Percentiles rank a stretch among this genome's conserved stretches.
These are phyloP conservation scores for Sthenelais limicola DNA, from an alignment of 2,888 invertebrate species.

Conservation along the genomic window DNA sequence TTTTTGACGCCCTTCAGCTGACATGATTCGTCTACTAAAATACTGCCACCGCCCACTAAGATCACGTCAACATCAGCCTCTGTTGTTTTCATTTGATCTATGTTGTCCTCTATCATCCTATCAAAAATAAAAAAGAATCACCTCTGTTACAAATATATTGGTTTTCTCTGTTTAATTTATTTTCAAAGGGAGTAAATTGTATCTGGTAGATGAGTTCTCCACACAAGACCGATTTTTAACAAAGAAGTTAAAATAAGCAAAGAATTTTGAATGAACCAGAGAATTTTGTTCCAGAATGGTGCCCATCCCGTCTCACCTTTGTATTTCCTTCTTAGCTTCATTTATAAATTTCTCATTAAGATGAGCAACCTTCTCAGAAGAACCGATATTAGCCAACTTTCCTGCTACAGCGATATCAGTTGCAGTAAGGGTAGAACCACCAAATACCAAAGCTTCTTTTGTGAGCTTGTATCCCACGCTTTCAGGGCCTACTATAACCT, in stretches of 20 bases:
- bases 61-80: constrained; percentile 59
- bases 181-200: no score
- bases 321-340: constrained; percentile 54
- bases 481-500: constrained; percentile 60
- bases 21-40: constrained; percentile 55
- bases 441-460: constrained; percentile 60
- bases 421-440: constrained; percentile 57
- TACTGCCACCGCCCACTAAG: constrained; percentile 66
- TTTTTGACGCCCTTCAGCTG: constrained; percentile 37
- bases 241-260: no score
- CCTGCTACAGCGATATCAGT: constrained; percentile 67
- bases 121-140: no score
- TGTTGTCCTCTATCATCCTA: constrained; percentile 56
- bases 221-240: no score
- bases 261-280: no score
- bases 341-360: constrained; percentile 51
- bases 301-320: no score
- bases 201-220: no score
- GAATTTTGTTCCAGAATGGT: no score
- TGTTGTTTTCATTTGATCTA: constrained; percentile 62
- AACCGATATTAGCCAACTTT: constrained; percentile 55
- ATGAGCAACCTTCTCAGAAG: constrained; percentile 49
- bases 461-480: constrained; percentile 65
- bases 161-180: no score
- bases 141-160: no score